phyloP scores from a whole-genome alignment of 1,140 invertebrate species.

The Ostrea edulis region DNA sequence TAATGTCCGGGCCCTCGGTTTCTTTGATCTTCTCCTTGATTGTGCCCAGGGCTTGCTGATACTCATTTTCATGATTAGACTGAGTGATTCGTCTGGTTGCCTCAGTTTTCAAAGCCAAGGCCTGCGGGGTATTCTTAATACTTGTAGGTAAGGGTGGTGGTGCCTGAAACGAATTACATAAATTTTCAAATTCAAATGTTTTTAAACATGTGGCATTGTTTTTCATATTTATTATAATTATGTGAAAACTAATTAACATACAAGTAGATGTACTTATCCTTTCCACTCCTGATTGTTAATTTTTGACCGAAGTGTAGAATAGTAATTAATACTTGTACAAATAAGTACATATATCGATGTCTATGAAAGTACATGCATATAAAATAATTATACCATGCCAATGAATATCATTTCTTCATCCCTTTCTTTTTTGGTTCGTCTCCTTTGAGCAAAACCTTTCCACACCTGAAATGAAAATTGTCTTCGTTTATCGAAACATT shows the following conservation, averaged over 20 bases:
- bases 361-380: neutral
- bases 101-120: slow-evolving; percentile 73
- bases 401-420: slow-evolving; percentile 91
- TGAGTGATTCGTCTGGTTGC: slow-evolving; percentile 76
- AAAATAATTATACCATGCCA: slow-evolving; percentile 81
- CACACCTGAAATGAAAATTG: slow-evolving; percentile 68
- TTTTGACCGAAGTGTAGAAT: neutral
- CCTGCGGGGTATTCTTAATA: slow-evolving; percentile 73
- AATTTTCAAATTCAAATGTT: neutral
- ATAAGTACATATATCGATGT: neutral
- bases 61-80: slow-evolving; percentile 84
- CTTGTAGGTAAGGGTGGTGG: slow-evolving; percentile 70
- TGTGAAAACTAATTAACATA: neutral
- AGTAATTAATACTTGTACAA: neutral
- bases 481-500: no score
- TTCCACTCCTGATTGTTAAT: neutral
- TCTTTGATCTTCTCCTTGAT: slow-evolving; percentile 80
- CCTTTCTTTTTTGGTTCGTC: slow-evolving; percentile 75
- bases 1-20: slow-evolving; percentile 85
- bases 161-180: slow-evolving; percentile 57
- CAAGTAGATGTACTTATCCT: neutral
- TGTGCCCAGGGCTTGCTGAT: slow-evolving; percentile 78
- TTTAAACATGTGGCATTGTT: neutral
- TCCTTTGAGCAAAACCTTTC: slow-evolving; percentile 78
- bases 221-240: neutral